Evolutionary conservation across 2,797 vertebrate genomes (phyloP).

Genomic region (Anguilla marmorata): DNA sequence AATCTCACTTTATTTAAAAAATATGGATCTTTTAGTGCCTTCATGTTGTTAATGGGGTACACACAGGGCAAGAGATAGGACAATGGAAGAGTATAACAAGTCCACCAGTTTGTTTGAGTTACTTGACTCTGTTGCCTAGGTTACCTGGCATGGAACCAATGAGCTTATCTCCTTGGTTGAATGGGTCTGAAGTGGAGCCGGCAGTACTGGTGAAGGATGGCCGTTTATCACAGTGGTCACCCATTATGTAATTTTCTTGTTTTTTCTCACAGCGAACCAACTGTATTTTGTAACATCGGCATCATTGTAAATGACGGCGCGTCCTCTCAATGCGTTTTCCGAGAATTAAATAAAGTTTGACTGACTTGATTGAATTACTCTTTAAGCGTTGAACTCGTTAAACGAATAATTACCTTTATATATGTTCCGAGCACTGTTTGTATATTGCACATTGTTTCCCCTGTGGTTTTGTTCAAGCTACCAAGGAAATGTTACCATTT

Average conservation of each 20-base stretch:
- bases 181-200: slow-evolving; percentile 39
- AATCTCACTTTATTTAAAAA: not conserved
- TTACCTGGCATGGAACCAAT: slow-evolving; percentile 52
- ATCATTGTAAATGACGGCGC: too few species aligned
- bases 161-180: slow-evolving; percentile 52
- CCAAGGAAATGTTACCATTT: not conserved
- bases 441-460: slow-evolving; percentile 8
- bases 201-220: not conserved
- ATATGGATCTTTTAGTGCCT: not conserved
- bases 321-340: too few species aligned
- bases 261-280: not conserved
- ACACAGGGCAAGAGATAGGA: not conserved
- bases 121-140: slow-evolving; percentile 31
- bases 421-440: not conserved
- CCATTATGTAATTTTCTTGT: not conserved
- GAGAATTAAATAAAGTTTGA: too few species aligned
- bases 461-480: not conserved
- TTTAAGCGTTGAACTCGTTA: not conserved
- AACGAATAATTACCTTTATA: not conserved
- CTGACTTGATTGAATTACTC: not conserved
- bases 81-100: not conserved
- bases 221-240: slow-evolving; percentile 8
- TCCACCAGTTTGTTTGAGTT: not conserved
- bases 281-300: too few species aligned
- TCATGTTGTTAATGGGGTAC: not conserved